Evolutionary conservation across 2,888 invertebrate genomes (phyloP), one percentile per base, ranked within the genome.

Genomic region (Drosophila gaucha): DNA sequence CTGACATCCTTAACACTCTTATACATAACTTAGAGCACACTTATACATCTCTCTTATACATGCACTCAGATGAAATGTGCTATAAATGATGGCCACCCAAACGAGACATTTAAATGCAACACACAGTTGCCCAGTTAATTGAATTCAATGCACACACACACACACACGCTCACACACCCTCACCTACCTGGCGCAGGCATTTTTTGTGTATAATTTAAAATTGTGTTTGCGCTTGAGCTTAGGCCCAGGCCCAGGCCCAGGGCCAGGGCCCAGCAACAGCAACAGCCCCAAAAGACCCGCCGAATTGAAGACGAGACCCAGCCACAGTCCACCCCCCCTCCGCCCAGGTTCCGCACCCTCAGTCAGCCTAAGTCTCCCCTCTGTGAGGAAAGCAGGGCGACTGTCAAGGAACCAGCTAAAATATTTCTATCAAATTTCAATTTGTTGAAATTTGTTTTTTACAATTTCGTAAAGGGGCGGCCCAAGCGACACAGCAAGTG

Each of bases 401-500:
- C 47, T 57, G 41, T 28, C 54, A 41, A 35, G 52, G 44, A 51
- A 67, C 38, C 75, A 64, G 71, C 74, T 62, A 74, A 70, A 67
- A 79, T 78, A 83, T 85, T 82, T 85, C 83, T 82, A 82, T 85
- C 80, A 82, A 82, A 86, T 86, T 82, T 85, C 86, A 82, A 85
- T 82, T 85, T 82, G 86, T 68, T 85, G 64, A 82, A 79, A 66
- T 74, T 83, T 80, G 68, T 75, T 75, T 75, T 72, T 75, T 72
- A 75, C 72, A 72, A 72, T 67, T 74, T 71, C 30, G 28, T 41
- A 24, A 69, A 59, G 56, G 56, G 31, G 44, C 50, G 20, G 38
- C 26, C 46, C 39, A 47, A 36, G 16, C 44, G 28, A 49, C 16
- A 39, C 12, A 35, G 49, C 36, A 36, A 57, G 39, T 35, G 43